Evolutionary conservation across 2,113 vertebrate genomes (phyloP).

Genomic region (Lepus europaeus): DNA sequence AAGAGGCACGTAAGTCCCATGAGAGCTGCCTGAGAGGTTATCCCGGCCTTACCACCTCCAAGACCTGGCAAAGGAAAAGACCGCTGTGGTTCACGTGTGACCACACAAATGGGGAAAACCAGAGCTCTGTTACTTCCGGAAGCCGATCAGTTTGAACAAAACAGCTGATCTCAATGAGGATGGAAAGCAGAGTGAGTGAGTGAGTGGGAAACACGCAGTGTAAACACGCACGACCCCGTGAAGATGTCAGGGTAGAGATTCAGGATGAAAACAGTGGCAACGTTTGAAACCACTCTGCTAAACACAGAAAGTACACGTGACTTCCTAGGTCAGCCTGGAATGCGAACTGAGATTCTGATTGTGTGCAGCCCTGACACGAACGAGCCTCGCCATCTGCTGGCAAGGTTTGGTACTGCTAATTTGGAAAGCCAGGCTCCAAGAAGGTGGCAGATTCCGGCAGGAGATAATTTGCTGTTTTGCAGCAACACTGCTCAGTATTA

Average conservation of each 20-base stretch:
- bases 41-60: not conserved
- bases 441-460: not conserved
- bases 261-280: not conserved
- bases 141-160: not conserved
- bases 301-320: not conserved
- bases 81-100: not conserved
- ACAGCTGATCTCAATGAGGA: not conserved
- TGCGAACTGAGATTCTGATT: not conserved
- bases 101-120: not conserved
- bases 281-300: not conserved
- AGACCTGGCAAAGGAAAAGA: slow-evolving; percentile 7
- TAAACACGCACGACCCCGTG: not conserved
- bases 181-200: not conserved
- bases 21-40: not conserved
- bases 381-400: slow-evolving; percentile 73
- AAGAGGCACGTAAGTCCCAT: slow-evolving; percentile 14
- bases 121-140: not conserved
- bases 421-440: not conserved
- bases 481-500: slow-evolving; percentile 16
- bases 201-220: not conserved
- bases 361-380: not conserved
- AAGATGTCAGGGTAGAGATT: not conserved
- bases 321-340: not conserved
- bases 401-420: not conserved
- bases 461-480: not conserved